phyloP scores from a whole-genome alignment of 2,113 vertebrate genomes.

The Aptenodytes forsteri region DNA sequence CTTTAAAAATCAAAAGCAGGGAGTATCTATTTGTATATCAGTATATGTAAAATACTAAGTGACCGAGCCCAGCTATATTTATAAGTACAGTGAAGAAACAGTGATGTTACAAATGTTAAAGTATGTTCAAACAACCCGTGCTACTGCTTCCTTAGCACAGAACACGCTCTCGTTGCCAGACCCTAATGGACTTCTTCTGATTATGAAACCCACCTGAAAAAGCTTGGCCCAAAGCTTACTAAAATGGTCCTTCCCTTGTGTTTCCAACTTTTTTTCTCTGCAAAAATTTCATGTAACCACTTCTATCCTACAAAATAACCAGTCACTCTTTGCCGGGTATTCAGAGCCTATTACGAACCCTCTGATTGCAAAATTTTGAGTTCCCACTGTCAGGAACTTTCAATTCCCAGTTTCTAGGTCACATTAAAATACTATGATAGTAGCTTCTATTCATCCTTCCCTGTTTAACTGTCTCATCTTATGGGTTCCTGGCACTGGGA shows the following conservation, averaged over 20 bases:
- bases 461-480: neutral
- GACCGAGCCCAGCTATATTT: neutral
- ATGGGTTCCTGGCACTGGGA: neutral
- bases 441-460: constrained; percentile 5
- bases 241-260: neutral
- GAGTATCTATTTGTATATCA: neutral
- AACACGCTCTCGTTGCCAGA: neutral
- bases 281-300: neutral
- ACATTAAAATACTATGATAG: constrained; percentile 10
- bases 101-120: neutral
- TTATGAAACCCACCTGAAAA: neutral
- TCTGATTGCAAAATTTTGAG: constrained; percentile 1
- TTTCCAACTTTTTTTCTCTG: neutral
- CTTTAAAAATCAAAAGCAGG: neutral
- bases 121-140: neutral
- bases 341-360: neutral
- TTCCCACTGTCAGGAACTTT: neutral
- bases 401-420: constrained; percentile 50
- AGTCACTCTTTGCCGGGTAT: neutral
- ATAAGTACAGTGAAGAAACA: neutral
- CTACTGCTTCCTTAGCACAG: neutral
- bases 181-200: neutral
- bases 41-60: neutral
- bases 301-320: neutral
- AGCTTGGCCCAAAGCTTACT: neutral